These are phyloP conservation scores for Parnassius orleans DNA, from an alignment of 2,888 invertebrate genomes.

Conservation along the genomic window DNA sequence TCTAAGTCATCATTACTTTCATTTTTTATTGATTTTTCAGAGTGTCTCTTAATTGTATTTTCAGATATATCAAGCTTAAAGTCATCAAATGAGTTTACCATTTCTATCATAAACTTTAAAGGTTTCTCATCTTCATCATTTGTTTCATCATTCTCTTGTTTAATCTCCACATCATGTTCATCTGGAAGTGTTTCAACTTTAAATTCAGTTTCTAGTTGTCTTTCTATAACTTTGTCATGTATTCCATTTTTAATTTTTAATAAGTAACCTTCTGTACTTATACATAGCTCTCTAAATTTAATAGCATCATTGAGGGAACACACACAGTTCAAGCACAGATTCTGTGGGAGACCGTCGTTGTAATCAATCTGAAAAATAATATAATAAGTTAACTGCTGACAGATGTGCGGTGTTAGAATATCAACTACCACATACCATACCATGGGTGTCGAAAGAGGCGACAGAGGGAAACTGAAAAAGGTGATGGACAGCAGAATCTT, in stretches of 20 bases:
- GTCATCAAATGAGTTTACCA: not conserved
- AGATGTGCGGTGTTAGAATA: too few species aligned
- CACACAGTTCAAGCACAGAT: slow-evolving; percentile 45
- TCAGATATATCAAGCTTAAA: too few species aligned
- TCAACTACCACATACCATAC: too few species aligned
- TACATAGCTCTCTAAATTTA: slow-evolving; percentile 48
- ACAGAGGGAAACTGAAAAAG: too few species aligned
- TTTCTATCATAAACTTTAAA: not conserved
- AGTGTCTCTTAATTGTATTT: not conserved
- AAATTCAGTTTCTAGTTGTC: not conserved
- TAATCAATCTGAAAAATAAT: slow-evolving; percentile 38
- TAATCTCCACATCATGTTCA: slow-evolving; percentile 1
- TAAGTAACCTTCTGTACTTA: slow-evolving; percentile 38
- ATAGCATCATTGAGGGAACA: slow-evolving; percentile 35
- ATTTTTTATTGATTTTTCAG: slow-evolving; percentile 1
- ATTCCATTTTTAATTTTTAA: slow-evolving; percentile 14
- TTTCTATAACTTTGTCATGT: not conserved
- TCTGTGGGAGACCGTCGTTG: slow-evolving; percentile 50
- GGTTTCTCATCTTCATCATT: not conserved
- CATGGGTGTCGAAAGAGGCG: too few species aligned
- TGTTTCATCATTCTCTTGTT: slow-evolving; percentile 8
- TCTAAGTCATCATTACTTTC: slow-evolving; percentile 23
- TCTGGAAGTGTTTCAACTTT: not conserved
- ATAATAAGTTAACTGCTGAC: too few species aligned
- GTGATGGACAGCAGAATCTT: too few species aligned